Evolutionary conservation across 2,888 invertebrate genomes (phyloP).

Genomic region (Oxycera nigricornis): DNA sequence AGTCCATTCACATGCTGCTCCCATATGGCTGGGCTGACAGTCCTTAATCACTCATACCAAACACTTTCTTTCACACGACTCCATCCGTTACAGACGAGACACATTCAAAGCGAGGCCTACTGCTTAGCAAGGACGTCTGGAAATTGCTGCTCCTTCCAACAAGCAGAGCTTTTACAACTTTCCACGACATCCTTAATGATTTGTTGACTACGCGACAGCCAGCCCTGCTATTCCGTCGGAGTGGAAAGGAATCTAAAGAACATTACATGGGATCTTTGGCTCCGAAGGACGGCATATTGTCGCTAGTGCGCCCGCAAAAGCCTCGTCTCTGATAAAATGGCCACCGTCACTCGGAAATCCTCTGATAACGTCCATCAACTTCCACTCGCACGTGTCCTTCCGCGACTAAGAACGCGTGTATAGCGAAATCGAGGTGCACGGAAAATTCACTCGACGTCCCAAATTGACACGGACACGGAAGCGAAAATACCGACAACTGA

Average conservation of each 20-base stretch:
- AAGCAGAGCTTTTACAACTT: slow-evolving; percentile 25
- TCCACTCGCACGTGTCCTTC: not conserved
- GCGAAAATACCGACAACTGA: slow-evolving; percentile 29
- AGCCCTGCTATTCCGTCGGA: not conserved
- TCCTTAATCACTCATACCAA: not conserved
- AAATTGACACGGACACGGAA: too few relatives aligned
- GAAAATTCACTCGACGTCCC: not conserved
- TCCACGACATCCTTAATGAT: slow-evolving; percentile 25
- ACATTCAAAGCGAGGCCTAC: not conserved
- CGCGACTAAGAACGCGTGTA: not conserved
- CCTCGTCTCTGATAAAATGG: slow-evolving; percentile 9
- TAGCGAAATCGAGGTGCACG: not conserved
- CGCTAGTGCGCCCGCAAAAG: not conserved
- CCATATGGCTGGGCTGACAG: too few relatives aligned
- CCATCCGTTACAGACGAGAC: not conserved
- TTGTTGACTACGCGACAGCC: not conserved
- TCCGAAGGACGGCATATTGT: slow-evolving; percentile 45
- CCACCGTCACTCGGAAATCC: not conserved
- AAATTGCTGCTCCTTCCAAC: not conserved
- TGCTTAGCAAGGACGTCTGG: slow-evolving; percentile 24
- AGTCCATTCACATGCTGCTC: not conserved
- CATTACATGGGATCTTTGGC: slow-evolving; percentile 45
- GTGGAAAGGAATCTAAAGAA: not conserved
- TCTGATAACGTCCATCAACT: not conserved
- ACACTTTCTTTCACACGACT: not conserved